phyloP scores from a whole-genome alignment of 2,113 vertebrate genomes.

The Paratilapia polleni region DNA sequence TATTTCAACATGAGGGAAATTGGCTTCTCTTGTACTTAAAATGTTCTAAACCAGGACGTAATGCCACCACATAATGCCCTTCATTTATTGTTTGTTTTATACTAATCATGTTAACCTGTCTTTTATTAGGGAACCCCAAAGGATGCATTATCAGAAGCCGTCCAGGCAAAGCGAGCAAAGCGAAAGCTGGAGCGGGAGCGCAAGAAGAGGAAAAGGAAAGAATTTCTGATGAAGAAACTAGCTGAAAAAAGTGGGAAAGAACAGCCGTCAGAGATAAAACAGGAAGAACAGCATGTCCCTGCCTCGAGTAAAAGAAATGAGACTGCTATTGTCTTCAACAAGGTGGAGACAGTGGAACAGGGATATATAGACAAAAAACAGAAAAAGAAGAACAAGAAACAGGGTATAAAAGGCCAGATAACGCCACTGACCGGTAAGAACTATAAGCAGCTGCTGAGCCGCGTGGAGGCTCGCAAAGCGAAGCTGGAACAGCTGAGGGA shows the following conservation, averaged over 20 bases:
- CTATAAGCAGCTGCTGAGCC: constrained; percentile 91
- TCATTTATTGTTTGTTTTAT: background rate
- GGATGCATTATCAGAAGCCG: constrained; percentile 77
- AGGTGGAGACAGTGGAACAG: constrained; percentile 82
- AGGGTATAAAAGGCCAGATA: constrained; percentile 85
- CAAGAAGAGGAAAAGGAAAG: constrained; percentile 90
- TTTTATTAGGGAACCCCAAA: constrained; percentile 76
- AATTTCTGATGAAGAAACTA: constrained; percentile 85
- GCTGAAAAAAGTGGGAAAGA: constrained; percentile 64
- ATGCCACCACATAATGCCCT: background rate
- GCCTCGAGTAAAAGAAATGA: constrained; percentile 51
- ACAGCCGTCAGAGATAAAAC: constrained; percentile 25
- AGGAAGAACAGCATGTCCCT: background rate
- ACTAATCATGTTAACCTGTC: background rate
- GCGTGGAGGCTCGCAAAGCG: constrained; percentile 84
- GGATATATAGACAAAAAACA: constrained; percentile 76
- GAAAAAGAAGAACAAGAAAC: constrained; percentile 84
- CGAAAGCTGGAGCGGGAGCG: constrained; percentile 91
- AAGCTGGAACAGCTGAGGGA: constrained; percentile 86
- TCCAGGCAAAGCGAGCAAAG: constrained; percentile 84
- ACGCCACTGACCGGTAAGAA: constrained; percentile 91
- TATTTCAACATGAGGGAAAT: no score
- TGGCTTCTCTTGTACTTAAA: background rate
- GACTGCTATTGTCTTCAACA: constrained; percentile 86
- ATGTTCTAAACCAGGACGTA: background rate